Conservation (phyloP, 2,888 invertebrate genomes). For the Eurytoma californica region DNA sequence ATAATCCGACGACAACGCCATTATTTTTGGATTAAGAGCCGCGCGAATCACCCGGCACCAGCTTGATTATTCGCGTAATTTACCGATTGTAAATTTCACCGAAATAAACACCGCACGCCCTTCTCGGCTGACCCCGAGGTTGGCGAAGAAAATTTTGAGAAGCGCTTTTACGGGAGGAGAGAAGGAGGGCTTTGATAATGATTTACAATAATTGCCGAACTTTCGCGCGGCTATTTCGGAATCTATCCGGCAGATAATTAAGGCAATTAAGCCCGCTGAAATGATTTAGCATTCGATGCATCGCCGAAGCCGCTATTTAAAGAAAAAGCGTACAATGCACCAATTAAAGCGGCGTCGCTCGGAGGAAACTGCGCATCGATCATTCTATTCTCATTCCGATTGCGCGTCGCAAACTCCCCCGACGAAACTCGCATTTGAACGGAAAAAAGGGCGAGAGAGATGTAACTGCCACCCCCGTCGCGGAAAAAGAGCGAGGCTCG, state of each 20-base stretch:
- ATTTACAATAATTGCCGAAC: too few species aligned
- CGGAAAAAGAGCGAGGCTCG: background rate
- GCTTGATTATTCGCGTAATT: background rate
- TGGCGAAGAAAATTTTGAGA: too few species aligned
- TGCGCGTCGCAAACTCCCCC: background rate
- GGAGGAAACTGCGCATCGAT: background rate
- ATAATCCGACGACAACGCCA: conserved; percentile 24
- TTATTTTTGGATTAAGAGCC: conserved; percentile 25
- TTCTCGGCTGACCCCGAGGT: background rate
- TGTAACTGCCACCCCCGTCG: background rate
- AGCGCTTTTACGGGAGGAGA: background rate
- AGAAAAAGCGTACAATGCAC: background rate
- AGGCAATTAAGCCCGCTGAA: too few species aligned
- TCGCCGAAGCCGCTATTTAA: background rate
- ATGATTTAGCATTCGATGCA: background rate
- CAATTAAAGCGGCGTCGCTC: background rate
- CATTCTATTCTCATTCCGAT: conserved; percentile 10
- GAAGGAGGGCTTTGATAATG: too few species aligned
- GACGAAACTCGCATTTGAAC: background rate
- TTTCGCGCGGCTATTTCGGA: too few species aligned
- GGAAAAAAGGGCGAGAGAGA: background rate
- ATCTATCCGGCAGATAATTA: too few species aligned
- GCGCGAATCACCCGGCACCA: background rate
- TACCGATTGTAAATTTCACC: conserved; percentile 8
- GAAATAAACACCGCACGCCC: background rate